Percentiles rank a stretch among this genome's conserved stretches.
These are phyloP conservation scores for Mythimna albipuncta DNA, from an alignment of 2,888 invertebrate genomes.

Conservation along the genomic window DNA sequence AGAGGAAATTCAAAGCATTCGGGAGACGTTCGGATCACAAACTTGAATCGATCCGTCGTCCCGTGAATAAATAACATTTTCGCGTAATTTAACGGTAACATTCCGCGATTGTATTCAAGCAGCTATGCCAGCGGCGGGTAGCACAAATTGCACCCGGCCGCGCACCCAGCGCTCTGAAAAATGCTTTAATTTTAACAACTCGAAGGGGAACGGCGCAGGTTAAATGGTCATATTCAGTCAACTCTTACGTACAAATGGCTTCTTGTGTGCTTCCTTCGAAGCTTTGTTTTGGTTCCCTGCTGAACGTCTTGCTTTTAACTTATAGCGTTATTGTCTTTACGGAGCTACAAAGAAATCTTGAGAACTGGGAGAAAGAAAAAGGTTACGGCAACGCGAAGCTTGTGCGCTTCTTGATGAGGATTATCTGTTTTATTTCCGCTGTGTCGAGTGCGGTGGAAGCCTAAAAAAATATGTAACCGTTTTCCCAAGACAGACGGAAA, in stretches of 20 bases:
- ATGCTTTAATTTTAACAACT: conserved; percentile 80
- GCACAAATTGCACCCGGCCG: conserved; percentile 81
- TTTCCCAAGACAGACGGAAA: conserved; percentile 1
- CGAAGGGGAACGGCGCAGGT: conserved; percentile 75
- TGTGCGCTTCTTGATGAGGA: conserved; percentile 7
- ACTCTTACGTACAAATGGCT: conserved; percentile 75
- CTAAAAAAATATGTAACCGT: not conserved
- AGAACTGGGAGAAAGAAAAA: conserved; percentile 14
- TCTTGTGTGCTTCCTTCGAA: conserved; percentile 50
- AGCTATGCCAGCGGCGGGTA: conserved; percentile 73
- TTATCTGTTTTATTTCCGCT: conserved; percentile 17
- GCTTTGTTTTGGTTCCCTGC: conserved; percentile 48
- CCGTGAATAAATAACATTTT: conserved; percentile 79
- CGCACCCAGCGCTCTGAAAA: conserved; percentile 75
- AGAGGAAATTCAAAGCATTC: conserved; percentile 61
- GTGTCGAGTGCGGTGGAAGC: not conserved
- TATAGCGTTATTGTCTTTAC: conserved; percentile 44
- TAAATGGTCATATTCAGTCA: conserved; percentile 82
- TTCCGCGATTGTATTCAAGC: conserved; percentile 77
- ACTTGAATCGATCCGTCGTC: conserved; percentile 75
- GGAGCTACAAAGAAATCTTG: conserved; percentile 6
- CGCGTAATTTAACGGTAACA: conserved; percentile 78
- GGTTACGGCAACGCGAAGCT: not conserved
- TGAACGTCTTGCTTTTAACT: conserved; percentile 50
- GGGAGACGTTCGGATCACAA: conserved; percentile 65